A percentile compares a stretch with the other conserved stretches of the same genome.
Conservation (phyloP, 2,888 invertebrate species). For the Stenolophus ochropezus region DNA sequence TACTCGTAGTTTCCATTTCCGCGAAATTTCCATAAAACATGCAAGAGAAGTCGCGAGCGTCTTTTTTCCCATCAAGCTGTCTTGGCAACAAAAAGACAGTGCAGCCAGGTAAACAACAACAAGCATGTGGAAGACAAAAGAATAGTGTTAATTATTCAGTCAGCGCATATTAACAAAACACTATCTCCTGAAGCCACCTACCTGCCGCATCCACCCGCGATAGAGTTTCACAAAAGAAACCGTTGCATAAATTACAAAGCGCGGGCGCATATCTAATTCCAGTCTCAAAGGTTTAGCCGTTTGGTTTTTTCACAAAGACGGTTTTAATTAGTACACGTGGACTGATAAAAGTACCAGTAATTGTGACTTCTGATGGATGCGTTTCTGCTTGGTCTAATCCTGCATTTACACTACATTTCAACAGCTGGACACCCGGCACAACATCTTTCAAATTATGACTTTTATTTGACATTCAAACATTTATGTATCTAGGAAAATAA, state of each 20-base stretch:
- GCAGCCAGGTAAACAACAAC: slow-evolving; percentile 15
- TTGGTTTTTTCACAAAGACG: slow-evolving; percentile 50
- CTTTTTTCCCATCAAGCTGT: not conserved
- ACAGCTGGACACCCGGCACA: no score
- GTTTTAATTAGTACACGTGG: slow-evolving; percentile 44
- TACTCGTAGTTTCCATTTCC: not conserved
- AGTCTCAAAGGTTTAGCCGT: slow-evolving; percentile 49
- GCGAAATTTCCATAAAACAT: no score
- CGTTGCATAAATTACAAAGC: slow-evolving; percentile 54
- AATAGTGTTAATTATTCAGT: slow-evolving; percentile 45
- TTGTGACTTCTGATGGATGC: slow-evolving; percentile 35
- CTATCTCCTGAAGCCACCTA: not conserved
- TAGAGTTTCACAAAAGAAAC: slow-evolving; percentile 54
- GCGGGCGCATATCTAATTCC: slow-evolving; percentile 51
- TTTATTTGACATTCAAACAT: no score
- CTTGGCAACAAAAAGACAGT: not conserved
- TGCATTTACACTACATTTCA: no score
- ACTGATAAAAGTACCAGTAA: slow-evolving; percentile 37
- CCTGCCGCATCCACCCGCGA: slow-evolving; percentile 32
- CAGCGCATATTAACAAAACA: slow-evolving; percentile 35
- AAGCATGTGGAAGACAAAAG: slow-evolving; percentile 25
- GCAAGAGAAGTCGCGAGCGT: no score
- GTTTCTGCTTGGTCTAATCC: slow-evolving; percentile 25
- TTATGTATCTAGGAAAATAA: no score
- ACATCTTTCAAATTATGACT: no score